Conservation (phyloP, 2,797 vertebrate genomes). For the Malurus leucopterus region DNA sequence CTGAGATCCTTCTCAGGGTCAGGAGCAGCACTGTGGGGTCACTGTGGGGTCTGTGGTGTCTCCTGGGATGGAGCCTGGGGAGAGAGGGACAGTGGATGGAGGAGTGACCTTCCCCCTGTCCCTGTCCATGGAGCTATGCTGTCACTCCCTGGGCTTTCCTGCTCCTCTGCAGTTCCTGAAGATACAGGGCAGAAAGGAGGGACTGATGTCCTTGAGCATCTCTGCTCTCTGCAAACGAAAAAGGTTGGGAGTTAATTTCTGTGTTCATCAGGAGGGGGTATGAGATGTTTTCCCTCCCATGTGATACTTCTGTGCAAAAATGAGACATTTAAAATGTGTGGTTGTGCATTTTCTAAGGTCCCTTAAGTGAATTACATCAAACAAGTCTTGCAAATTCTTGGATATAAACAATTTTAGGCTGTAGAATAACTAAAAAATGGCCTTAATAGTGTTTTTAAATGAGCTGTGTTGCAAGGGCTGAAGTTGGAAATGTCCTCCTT, state of each 20-base stretch:
- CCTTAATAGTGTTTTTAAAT: not conserved
- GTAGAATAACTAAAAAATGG: not conserved
- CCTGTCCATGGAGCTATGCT: not conserved
- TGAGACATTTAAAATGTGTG: not conserved
- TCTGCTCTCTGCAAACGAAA: not conserved
- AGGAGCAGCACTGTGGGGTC: rapidly evolving
- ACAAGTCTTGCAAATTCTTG: not conserved
- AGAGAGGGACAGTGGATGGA: not conserved
- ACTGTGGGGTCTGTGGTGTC: rapidly evolving
- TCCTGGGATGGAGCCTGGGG: rapidly evolving
- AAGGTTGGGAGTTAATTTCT: not conserved
- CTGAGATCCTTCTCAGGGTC: not conserved
- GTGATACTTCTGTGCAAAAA: not conserved
- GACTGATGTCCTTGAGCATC: not conserved
- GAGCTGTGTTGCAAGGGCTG: not conserved
- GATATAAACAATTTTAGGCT: not conserved
- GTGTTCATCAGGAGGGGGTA: not conserved
- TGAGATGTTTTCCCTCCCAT: rapidly evolving
- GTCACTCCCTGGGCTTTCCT: not conserved
- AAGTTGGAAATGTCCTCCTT: not conserved
- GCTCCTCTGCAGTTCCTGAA: not conserved
- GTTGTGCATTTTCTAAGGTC: not conserved
- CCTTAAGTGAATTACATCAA: not conserved
- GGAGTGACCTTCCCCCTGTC: not conserved
- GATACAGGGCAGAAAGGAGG: not conserved